phyloP scores from a whole-genome alignment of 2,888 invertebrate species.

The Protula sp. region DNA sequence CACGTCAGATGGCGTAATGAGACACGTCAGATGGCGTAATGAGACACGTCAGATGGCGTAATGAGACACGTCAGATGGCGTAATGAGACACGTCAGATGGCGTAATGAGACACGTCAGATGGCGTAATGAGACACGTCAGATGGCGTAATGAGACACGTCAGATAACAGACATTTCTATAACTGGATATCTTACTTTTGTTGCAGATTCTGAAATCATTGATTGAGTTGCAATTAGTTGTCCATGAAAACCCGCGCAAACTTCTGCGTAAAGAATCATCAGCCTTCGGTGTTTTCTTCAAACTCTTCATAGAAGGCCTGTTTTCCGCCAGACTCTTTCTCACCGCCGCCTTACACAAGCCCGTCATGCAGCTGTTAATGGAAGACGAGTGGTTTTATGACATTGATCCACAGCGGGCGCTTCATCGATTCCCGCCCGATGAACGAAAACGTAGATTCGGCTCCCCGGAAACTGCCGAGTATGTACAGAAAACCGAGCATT shows the following conservation, averaged over 20 bases:
- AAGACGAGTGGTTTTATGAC: conserved; percentile 86
- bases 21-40: too few species aligned
- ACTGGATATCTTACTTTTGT: too few species aligned
- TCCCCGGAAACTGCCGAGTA: conserved; percentile 70
- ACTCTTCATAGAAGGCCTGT: conserved; percentile 80
- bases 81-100: too few species aligned
- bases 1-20: too few species aligned
- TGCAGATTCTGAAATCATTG: conserved; percentile 56
- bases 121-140: too few species aligned
- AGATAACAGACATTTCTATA: too few species aligned
- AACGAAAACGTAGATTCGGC: conserved; percentile 69
- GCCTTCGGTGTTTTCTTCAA: conserved; percentile 82
- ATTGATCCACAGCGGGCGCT: conserved; percentile 76
- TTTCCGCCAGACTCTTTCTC: conserved; percentile 86
- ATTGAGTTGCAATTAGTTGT: conserved; percentile 68
- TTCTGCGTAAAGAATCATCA: conserved; percentile 74
- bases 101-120: too few species aligned
- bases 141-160: too few species aligned
- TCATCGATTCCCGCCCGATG: conserved; percentile 64
- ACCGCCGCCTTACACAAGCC: conserved; percentile 87
- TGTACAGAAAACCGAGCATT: conserved; percentile 67
- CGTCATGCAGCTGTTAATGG: conserved; percentile 80
- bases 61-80: too few species aligned
- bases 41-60: too few species aligned
- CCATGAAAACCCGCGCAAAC: conserved; percentile 63